Evolutionary conservation across 1,140 invertebrate species (phyloP).

Genomic region (Cepaea nemoralis): DNA sequence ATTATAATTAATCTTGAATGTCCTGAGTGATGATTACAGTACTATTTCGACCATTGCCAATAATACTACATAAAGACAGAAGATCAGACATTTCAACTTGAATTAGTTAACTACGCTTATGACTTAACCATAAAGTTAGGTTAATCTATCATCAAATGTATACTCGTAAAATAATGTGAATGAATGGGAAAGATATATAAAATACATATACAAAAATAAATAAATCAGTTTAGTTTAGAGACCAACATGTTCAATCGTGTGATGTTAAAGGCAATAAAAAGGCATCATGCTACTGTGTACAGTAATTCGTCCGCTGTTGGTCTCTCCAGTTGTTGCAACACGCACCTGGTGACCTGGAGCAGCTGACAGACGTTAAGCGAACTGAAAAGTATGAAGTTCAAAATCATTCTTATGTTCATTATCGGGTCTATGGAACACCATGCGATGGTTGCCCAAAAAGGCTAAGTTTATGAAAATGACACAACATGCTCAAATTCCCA

Average conservation of each 20-base stretch:
- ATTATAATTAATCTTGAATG: too few relatives aligned
- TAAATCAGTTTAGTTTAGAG: too few relatives aligned
- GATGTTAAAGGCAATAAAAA: neutral
- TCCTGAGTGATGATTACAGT: too few relatives aligned
- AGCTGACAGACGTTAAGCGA: neutral
- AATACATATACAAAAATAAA: too few relatives aligned
- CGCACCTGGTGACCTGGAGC: neutral
- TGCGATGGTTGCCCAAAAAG: constrained; percentile 35
- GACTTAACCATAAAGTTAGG: too few relatives aligned
- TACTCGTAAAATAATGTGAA: too few relatives aligned
- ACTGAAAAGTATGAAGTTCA: constrained; percentile 34
- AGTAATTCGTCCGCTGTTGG: neutral
- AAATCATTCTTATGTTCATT: constrained; percentile 30
- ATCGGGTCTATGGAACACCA: neutral
- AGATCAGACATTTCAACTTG: too few relatives aligned
- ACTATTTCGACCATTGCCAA: too few relatives aligned
- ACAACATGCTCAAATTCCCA: neutral
- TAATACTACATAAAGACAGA: too few relatives aligned
- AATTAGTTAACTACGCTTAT: too few relatives aligned
- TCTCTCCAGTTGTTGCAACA: neutral
- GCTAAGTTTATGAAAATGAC: constrained; percentile 36
- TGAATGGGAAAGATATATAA: too few relatives aligned
- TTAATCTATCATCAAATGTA: too few relatives aligned
- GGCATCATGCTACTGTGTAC: neutral
- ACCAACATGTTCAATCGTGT: neutral